These are phyloP conservation scores for Melanaphis sacchari DNA, from an alignment of 1,140 invertebrate species.

Conservation along the genomic window DNA sequence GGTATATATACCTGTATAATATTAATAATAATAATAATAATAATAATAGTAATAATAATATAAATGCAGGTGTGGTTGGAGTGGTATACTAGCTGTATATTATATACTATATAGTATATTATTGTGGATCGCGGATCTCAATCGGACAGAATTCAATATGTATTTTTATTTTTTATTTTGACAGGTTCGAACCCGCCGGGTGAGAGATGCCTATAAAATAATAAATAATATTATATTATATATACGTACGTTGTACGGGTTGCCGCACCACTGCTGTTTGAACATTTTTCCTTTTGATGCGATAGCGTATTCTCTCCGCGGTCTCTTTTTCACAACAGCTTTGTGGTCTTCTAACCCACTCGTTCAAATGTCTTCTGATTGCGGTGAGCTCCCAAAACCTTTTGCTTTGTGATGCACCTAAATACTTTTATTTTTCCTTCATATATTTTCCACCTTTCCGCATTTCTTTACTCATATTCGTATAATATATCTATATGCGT, in stretches of 20 bases:
- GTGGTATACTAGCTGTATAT: not conserved
- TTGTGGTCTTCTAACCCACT: not conserved
- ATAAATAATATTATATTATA: constrained; percentile 40
- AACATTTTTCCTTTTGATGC: constrained; percentile 37
- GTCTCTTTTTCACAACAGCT: not conserved
- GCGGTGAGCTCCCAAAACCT: constrained; percentile 16
- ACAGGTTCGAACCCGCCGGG: not conserved
- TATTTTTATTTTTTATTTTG: constrained; percentile 30
- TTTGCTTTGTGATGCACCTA: constrained; percentile 23
- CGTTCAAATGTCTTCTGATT: constrained; percentile 35
- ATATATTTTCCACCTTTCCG: not conserved
- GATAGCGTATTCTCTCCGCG: not conserved
- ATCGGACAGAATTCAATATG: constrained; percentile 33
- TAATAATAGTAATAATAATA: not conserved
- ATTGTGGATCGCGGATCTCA: not conserved
- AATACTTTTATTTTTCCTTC: constrained; percentile 43
- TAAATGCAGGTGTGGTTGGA: not conserved
- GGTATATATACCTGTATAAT: not conserved
- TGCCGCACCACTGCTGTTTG: not conserved
- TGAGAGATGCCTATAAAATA: constrained; percentile 32
- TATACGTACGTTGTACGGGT: not conserved
- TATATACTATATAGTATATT: not conserved
- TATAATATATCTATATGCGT: not conserved
- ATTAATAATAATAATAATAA: not conserved
- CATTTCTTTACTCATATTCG: not conserved